Conservation (phyloP, 2,113 vertebrate genomes). For the Macroglossus sobrinus region DNA sequence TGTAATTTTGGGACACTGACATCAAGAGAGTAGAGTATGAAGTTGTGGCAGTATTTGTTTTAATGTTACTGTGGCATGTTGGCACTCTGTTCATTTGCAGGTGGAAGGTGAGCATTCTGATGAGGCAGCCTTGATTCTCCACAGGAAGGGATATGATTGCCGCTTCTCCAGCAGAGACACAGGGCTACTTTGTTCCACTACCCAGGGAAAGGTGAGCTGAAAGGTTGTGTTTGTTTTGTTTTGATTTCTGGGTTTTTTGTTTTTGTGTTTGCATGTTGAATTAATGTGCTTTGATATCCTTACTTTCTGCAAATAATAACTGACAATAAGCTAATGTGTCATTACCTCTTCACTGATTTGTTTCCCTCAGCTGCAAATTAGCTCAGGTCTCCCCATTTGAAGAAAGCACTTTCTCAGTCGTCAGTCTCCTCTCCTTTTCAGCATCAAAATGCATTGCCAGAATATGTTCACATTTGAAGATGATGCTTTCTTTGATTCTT, state of each 20-base stretch:
- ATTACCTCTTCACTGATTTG: background rate
- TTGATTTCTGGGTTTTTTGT: too few species aligned
- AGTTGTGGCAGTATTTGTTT: background rate
- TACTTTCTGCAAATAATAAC: background rate
- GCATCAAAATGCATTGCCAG: background rate
- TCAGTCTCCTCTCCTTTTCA: background rate
- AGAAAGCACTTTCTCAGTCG: background rate
- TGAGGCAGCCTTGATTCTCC: conserved; percentile 92
- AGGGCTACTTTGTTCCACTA: conserved; percentile 86
- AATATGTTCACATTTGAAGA: background rate
- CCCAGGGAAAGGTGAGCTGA: conserved; percentile 88
- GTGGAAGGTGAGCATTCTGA: conserved; percentile 81
- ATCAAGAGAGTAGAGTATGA: background rate
- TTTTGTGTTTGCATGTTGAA: background rate
- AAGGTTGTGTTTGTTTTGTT: background rate
- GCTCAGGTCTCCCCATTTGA: background rate
- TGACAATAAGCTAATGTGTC: background rate
- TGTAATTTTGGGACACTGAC: background rate
- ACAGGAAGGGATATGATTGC: conserved; percentile 95
- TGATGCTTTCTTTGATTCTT: background rate
- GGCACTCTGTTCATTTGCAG: conserved; percentile 67
- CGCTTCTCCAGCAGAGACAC: conserved; percentile 81
- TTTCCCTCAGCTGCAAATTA: background rate
- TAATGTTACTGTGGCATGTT: background rate
- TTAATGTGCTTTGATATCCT: background rate